These are phyloP conservation scores for Pteria penguin DNA, from an alignment of 2,888 invertebrate genomes.

Conservation along the genomic window DNA sequence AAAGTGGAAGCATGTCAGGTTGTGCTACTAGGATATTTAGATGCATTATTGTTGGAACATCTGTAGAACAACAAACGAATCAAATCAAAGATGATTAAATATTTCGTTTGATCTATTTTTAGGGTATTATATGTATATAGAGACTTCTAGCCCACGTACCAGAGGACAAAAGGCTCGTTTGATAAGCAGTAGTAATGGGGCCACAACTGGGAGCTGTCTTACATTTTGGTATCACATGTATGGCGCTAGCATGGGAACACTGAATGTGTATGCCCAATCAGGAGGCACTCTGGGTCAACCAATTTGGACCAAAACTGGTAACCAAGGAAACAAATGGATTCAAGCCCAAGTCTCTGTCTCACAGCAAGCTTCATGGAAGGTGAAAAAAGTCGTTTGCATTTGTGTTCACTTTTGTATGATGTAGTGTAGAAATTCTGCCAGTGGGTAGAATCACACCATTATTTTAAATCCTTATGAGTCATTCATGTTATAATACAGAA, in stretches of 20 bases:
- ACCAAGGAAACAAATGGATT: constrained; percentile 68
- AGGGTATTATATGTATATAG: constrained; percentile 75
- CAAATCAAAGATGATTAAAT: too few species aligned
- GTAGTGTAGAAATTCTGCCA: too few species aligned
- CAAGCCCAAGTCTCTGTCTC: constrained; percentile 64
- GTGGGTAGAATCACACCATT: too few species aligned
- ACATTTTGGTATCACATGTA: constrained; percentile 72
- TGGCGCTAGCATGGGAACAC: constrained; percentile 59
- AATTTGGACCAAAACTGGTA: constrained; percentile 61
- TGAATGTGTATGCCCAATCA: constrained; percentile 62
- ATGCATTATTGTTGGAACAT: too few species aligned
- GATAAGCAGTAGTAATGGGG: constrained; percentile 52
- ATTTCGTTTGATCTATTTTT: too few species aligned
- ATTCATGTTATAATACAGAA: too few species aligned
- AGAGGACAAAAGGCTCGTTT: constrained; percentile 62
- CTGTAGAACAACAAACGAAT: too few species aligned
- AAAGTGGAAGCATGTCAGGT: too few species aligned
- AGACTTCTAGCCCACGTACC: constrained; percentile 57
- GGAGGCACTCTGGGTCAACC: constrained; percentile 50
- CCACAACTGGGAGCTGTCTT: constrained; percentile 59
- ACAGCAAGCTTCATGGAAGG: constrained; percentile 62
- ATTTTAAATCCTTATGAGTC: too few species aligned
- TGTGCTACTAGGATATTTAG: too few species aligned
- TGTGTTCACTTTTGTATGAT: too few species aligned
- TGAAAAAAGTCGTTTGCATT: constrained; percentile 14